Percentiles rank a stretch among this genome's conserved stretches.
These are phyloP conservation scores for Scopus umbretta DNA, from an alignment of 2,113 vertebrate species.

Conservation along the genomic window DNA sequence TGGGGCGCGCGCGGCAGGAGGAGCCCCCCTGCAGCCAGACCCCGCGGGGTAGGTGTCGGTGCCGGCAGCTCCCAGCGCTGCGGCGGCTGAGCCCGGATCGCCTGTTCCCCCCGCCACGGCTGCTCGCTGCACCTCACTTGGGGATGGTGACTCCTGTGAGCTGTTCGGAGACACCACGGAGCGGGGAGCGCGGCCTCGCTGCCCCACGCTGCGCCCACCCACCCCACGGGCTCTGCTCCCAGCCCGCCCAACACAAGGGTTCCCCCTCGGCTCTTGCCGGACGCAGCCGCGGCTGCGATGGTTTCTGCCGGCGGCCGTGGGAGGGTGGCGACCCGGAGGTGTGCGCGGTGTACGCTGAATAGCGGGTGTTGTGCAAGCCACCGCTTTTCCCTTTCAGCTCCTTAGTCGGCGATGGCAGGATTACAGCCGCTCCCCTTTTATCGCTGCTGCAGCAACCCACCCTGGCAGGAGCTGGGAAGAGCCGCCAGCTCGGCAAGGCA, in stretches of 20 bases:
- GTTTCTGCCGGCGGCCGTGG: fast-evolving
- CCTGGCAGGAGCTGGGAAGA: neutral
- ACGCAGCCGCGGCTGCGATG: neutral
- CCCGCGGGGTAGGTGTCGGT: fast-evolving
- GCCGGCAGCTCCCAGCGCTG: neutral
- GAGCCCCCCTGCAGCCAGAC: neutral
- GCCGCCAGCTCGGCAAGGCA: fast-evolving
- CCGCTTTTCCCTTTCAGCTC: neutral
- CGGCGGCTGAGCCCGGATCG: fast-evolving
- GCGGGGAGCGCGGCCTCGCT: neutral
- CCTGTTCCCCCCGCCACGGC: too few species aligned
- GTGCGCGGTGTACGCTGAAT: neutral
- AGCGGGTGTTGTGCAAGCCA: neutral
- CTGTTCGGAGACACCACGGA: neutral
- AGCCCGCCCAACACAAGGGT: neutral
- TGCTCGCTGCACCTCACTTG: too few species aligned
- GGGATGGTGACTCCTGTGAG: neutral
- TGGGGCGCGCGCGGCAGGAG: neutral
- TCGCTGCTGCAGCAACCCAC: neutral
- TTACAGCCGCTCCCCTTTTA: neutral
- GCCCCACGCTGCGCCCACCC: neutral
- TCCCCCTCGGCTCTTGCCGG: neutral
- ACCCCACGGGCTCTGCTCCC: neutral
- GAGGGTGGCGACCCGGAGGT: neutral
- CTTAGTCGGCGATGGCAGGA: neutral